These are phyloP conservation scores for Volucella zonaria DNA, from an alignment of 2,888 invertebrate genomes.

Conservation along the genomic window DNA sequence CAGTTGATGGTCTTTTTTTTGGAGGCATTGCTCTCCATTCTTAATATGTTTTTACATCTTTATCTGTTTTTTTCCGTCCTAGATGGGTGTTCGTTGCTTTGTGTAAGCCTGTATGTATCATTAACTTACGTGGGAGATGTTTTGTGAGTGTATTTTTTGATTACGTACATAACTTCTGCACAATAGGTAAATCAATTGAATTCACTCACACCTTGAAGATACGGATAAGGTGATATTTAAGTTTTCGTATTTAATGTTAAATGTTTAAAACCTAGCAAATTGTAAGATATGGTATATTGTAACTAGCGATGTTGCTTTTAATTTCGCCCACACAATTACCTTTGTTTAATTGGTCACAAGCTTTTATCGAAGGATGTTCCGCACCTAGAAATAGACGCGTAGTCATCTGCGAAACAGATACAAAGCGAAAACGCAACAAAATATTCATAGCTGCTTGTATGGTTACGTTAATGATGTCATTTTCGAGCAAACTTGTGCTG, in stretches of 20 bases:
- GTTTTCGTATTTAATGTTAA: too few species aligned
- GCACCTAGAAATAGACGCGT: constrained; percentile 50
- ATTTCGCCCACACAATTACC: constrained; percentile 27
- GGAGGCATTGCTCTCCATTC: neutral
- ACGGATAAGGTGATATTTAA: too few species aligned
- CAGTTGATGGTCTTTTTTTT: neutral
- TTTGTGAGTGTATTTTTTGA: neutral
- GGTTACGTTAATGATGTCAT: constrained; percentile 43
- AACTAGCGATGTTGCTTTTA: neutral
- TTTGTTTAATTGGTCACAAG: constrained; percentile 37
- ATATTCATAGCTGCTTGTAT: constrained; percentile 29
- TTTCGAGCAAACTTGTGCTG: constrained; percentile 27
- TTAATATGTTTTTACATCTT: neutral
- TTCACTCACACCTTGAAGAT: too few species aligned
- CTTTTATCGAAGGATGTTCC: constrained; percentile 57
- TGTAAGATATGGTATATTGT: too few species aligned
- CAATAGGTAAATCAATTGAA: too few species aligned
- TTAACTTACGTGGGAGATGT: neutral
- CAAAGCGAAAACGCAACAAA: constrained; percentile 40
- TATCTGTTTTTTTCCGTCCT: too few species aligned
- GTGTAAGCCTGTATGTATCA: neutral
- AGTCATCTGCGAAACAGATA: constrained; percentile 35
- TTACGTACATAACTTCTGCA: neutral
- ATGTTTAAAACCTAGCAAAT: too few species aligned
- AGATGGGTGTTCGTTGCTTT: neutral